Evolutionary conservation across 2,888 invertebrate species (phyloP).

Genomic region (Diploptera punctata): DNA sequence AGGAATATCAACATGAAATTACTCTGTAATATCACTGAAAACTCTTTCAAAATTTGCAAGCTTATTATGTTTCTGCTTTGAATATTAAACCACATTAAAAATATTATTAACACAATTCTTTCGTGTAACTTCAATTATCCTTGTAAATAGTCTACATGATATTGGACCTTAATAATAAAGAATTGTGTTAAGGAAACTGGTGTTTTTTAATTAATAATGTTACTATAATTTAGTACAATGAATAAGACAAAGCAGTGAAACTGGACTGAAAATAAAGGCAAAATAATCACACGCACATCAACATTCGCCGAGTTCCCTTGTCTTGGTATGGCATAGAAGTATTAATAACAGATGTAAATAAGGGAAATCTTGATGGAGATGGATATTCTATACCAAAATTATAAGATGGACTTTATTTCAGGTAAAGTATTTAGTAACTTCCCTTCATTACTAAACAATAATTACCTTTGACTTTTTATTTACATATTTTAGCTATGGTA

Average conservation of each 20-base stretch:
- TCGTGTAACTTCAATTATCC: no score
- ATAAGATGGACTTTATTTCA: neutral
- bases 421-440: conserved; percentile 21
- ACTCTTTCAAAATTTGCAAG: no score
- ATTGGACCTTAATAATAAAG: no score
- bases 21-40: no score
- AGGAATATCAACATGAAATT: no score
- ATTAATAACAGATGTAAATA: neutral
- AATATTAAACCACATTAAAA: no score
- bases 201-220: no score
- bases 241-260: conserved; percentile 15
- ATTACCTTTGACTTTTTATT: conserved; percentile 22
- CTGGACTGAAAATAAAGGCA: conserved; percentile 16
- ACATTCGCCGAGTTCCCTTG: conserved; percentile 13
- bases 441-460: conserved; percentile 13
- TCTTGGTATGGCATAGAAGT: neutral
- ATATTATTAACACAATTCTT: no score
- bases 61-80: no score
- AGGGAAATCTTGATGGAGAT: conserved; percentile 3
- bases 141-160: no score
- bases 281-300: conserved; percentile 13
- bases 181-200: no score
- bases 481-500: conserved; percentile 24
- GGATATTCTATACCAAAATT: neutral
- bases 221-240: no score